Conservation (phyloP, 2,113 vertebrate genomes). For the Cyanoderma ruficeps region DNA sequence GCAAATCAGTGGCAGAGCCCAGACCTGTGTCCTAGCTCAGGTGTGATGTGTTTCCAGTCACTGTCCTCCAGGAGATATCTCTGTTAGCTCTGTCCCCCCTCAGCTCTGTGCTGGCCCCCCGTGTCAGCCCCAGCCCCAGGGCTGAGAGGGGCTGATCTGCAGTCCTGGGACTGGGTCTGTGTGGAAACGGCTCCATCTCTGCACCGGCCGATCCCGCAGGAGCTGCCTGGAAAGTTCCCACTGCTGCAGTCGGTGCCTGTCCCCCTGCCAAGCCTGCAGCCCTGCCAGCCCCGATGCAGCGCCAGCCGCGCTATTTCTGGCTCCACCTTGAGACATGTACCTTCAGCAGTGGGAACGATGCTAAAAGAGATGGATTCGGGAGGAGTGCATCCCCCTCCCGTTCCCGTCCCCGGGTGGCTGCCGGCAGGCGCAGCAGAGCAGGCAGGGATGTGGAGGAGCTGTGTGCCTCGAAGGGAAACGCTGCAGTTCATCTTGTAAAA, state of each 20-base stretch:
- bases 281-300: conserved; percentile 37
- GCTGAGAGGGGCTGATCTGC: neutral
- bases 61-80: neutral
- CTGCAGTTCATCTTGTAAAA: neutral
- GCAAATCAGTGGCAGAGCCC: neutral
- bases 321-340: conserved; percentile 61
- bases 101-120: neutral
- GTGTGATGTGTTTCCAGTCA: neutral
- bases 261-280: conserved; percentile 58
- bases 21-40: neutral
- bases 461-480: neutral
- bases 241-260: conserved; percentile 50
- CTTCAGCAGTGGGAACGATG: neutral
- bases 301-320: conserved; percentile 54
- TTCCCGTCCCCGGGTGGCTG: neutral
- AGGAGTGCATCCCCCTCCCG: neutral
- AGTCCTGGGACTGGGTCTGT: neutral
- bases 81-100: neutral
- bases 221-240: conserved; percentile 42
- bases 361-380: neutral
- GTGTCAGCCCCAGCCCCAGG: rapidly evolving
- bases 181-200: rapidly evolving
- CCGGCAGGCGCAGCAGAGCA: neutral
- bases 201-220: neutral
- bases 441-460: neutral